Conservation (phyloP, 2,797 vertebrate genomes). For the Scarus forsteni region DNA sequence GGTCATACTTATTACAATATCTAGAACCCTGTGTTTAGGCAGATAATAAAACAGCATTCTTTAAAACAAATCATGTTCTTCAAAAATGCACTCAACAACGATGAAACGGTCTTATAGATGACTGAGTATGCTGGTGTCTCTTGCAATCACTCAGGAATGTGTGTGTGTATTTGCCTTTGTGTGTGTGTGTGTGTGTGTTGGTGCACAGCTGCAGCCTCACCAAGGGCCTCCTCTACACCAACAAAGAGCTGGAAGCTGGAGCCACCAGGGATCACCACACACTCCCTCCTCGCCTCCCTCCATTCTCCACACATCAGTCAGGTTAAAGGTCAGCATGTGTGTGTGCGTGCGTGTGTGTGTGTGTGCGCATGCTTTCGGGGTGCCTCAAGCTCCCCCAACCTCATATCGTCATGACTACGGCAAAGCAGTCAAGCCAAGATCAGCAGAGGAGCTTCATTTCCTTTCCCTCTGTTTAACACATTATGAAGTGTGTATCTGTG, state of each 20-base stretch:
- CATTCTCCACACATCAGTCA: constrained; percentile 57
- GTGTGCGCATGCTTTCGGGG: constrained; percentile 34
- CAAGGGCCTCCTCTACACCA: constrained; percentile 66
- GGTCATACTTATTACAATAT: too few species aligned
- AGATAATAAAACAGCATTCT: background rate
- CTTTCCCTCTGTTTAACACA: constrained; percentile 63
- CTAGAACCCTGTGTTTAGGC: too few species aligned
- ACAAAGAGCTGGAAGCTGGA: constrained; percentile 78
- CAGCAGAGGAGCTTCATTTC: constrained; percentile 57
- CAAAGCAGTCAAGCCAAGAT: constrained; percentile 69
- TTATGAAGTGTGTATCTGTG: constrained; percentile 46
- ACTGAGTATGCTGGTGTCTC: constrained; percentile 38
- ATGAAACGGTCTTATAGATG: background rate
- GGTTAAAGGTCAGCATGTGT: constrained; percentile 66
- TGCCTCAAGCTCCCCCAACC: constrained; percentile 41
- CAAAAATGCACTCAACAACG: constrained; percentile 1
- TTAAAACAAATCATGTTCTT: background rate
- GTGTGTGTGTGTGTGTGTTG: background rate
- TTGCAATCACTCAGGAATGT: constrained; percentile 61
- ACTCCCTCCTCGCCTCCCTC: constrained; percentile 38
- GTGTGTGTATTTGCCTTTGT: constrained; percentile 1
- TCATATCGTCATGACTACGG: constrained; percentile 76
- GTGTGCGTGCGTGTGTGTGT: constrained; percentile 23
- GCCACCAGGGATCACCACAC: constrained; percentile 59
- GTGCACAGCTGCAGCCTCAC: constrained; percentile 71